Conservation (phyloP, 2,888 invertebrate species). For the Acanthacorydalis orientalis region DNA sequence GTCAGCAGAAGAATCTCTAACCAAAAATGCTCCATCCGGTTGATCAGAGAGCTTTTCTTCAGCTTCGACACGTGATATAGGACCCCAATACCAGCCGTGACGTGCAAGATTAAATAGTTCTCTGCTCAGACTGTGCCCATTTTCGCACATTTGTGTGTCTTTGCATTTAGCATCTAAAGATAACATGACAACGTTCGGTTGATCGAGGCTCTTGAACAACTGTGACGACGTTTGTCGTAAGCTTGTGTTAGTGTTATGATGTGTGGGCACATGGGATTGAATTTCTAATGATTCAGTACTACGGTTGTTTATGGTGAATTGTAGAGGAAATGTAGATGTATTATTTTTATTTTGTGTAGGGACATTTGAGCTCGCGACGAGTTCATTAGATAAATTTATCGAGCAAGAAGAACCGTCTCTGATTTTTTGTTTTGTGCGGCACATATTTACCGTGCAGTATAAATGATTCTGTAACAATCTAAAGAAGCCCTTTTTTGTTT, state of each 20-base stretch:
- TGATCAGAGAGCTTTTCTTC: constrained; percentile 48
- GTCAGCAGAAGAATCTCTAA: constrained; percentile 60
- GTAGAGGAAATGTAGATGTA: background rate
- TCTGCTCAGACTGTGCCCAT: background rate
- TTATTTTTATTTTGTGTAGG: background rate
- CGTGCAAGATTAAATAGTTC: constrained; percentile 24
- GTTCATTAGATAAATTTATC: background rate
- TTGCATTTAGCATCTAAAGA: too few relatives aligned
- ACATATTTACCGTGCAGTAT: constrained; percentile 1
- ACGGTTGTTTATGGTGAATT: background rate
- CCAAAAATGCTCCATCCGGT: constrained; percentile 60
- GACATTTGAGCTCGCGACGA: background rate
- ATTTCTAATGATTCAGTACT: background rate
- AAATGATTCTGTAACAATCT: background rate
- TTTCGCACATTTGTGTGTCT: too few relatives aligned
- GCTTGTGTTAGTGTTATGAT: background rate
- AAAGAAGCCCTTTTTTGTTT: background rate
- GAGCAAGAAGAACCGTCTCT: background rate
- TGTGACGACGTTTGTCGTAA: background rate
- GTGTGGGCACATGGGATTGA: background rate
- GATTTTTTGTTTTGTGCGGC: constrained; percentile 1
- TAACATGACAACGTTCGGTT: too few relatives aligned
- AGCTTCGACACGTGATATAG: constrained; percentile 52
- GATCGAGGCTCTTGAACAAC: background rate
- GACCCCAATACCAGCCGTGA: constrained; percentile 71